A percentile compares a stretch with the other conserved stretches of the same genome.
phyloP scores from a whole-genome alignment of 2,113 vertebrate species.

The Parus major region DNA sequence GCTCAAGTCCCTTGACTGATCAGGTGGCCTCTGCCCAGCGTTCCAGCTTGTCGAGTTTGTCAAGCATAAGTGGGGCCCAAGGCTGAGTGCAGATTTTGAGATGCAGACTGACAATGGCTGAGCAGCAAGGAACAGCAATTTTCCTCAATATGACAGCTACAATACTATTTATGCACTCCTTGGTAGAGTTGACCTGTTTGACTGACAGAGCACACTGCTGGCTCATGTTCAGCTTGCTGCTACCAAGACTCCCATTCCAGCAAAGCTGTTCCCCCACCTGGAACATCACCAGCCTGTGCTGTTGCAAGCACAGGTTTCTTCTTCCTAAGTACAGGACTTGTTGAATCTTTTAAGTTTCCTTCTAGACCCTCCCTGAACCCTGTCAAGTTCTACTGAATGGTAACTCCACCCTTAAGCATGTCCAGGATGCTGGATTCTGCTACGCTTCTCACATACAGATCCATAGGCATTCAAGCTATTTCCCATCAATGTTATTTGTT shows the following conservation, averaged over 20 bases:
- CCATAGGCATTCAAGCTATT: background rate
- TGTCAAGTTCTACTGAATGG: background rate
- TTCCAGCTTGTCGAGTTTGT: background rate
- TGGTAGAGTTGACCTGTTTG: background rate
- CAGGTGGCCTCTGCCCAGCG: background rate
- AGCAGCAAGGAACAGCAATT: background rate
- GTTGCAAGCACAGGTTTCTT: background rate
- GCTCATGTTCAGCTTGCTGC: background rate
- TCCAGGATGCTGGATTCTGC: background rate
- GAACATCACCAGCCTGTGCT: background rate
- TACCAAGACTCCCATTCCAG: background rate
- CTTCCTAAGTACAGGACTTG: background rate
- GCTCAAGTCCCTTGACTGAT: background rate
- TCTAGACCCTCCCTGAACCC: background rate
- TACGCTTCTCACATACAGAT: background rate
- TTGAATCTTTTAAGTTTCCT: background rate
- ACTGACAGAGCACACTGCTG: background rate
- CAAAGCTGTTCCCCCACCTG: background rate
- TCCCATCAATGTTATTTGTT: background rate
- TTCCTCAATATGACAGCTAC: background rate
- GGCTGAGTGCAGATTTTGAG: background rate
- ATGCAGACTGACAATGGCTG: background rate
- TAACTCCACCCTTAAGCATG: rapidly evolving
- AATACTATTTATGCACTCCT: background rate
- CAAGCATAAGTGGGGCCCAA: background rate